These are phyloP conservation scores for Crocodylus rhombifer DNA, from an alignment of 2,797 vertebrate genomes.

Conservation along the genomic window DNA sequence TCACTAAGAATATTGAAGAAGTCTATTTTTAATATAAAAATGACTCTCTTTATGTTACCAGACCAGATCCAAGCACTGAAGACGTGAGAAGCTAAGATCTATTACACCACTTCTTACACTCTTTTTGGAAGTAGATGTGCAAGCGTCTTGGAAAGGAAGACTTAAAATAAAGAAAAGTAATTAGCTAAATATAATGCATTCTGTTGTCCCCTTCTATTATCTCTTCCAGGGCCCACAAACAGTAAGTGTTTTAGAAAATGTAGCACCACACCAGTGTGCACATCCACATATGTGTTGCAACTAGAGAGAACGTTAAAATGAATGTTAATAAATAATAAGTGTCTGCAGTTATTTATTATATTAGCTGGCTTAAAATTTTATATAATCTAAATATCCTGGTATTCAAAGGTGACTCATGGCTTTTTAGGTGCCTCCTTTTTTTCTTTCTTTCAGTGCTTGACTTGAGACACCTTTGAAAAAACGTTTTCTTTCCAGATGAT, in stretches of 20 bases:
- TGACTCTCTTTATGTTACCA: slow-evolving; percentile 70
- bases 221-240: slow-evolving; percentile 52
- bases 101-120: not conserved
- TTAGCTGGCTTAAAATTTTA: slow-evolving; percentile 19
- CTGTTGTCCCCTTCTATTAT: slow-evolving; percentile 61
- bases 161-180: slow-evolving; percentile 16
- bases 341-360: slow-evolving; percentile 49
- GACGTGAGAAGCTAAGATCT: slow-evolving; percentile 79
- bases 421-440: not conserved
- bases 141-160: slow-evolving; percentile 41
- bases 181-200: slow-evolving; percentile 45
- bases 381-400: not conserved
- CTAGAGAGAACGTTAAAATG: not conserved
- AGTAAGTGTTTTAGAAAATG: slow-evolving; percentile 58
- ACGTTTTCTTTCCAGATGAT: not conserved
- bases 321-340: slow-evolving; percentile 27
- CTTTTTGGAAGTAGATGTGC: slow-evolving; percentile 37
- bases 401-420: not conserved
- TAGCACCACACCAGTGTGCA: slow-evolving; percentile 55
- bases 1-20: not conserved
- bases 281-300: slow-evolving; percentile 41
- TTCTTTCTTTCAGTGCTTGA: not conserved
- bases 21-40: slow-evolving; percentile 6
- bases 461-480: not conserved
- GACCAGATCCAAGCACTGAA: slow-evolving; percentile 87